Base-by-base conservation (phyloP, 2,113 vertebrate species). In the Dasyprocta punctata region DNA sequence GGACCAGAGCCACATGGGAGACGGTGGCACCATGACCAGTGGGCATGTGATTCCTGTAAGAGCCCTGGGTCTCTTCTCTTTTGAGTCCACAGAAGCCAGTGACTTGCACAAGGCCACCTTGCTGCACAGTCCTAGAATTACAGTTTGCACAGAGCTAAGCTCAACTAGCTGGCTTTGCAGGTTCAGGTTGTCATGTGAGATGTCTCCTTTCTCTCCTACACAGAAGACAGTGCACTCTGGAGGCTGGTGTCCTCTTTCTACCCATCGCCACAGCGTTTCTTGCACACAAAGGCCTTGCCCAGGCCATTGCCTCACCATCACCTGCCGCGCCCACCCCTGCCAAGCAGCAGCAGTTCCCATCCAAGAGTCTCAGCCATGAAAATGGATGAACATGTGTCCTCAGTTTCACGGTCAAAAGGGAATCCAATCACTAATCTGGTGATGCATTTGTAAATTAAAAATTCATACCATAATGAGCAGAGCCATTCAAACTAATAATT, bases 401-500 rank as follows among this genome's bases (percentile, higher is more conserved):
- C 93, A n/a, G 90, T 63, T 93, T 91, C 95, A 90, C 0, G 0
- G 98, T 95, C 98, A 97, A 96, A 98, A 95, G 95, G 96, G 98
- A 98, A 98, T 96, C 91, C 86, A 96, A 98, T 97, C 86, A 41
- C 95, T 96, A 82, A 94, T 67, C 96, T 77, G 86, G 92, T 85
- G 96, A 95, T 61, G 94, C 93, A 92, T 97, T 98, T 95, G 87
- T 90, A 94, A 98, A 98, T 99, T 98, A 98, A 98, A 98, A 98
- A 98, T 98, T 93, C 96, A 93, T 97, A 98, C 98, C 94, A 78
- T 98, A 95, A 98, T 94, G 97, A 96, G 97, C 97, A 96, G 97
- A 98, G 97, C 58, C 94, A 97, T 98, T 98, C 98, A 98, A 98
- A 99, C 98, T 98, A 98, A 99, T 98, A 98, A 99, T 99, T 98